phyloP scores from a whole-genome alignment of 1,140 invertebrate genomes.

The Cephus cinctus region DNA sequence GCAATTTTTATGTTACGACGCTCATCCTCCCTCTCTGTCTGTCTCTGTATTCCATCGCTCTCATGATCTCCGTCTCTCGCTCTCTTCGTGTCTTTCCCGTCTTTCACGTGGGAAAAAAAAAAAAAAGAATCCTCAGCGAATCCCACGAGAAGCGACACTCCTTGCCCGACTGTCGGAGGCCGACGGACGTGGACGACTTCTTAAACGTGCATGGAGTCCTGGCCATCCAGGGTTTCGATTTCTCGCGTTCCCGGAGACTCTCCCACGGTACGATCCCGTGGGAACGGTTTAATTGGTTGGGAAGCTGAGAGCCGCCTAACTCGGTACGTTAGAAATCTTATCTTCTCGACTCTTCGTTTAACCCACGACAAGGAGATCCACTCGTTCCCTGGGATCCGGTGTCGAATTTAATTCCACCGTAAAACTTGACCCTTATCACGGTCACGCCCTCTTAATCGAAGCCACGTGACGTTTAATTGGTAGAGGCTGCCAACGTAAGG shows the following conservation, averaged over 20 bases:
- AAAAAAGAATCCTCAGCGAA: not conserved
- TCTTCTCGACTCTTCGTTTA: constrained; percentile 17
- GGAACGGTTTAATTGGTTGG: constrained; percentile 42
- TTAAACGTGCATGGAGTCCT: constrained; percentile 28
- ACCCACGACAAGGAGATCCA: constrained; percentile 24
- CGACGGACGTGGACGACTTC: constrained; percentile 19
- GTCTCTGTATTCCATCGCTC: not conserved
- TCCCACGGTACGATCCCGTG: constrained; percentile 45
- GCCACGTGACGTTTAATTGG: too few relatives aligned
- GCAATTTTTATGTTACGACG: too few relatives aligned
- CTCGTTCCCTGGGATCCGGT: constrained; percentile 2
- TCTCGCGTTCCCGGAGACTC: constrained; percentile 38
- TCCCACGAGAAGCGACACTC: not conserved
- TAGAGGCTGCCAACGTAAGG: too few relatives aligned
- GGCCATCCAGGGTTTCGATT: constrained; percentile 23
- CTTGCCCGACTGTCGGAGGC: not conserved
- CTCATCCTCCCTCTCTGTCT: not conserved
- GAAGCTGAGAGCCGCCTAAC: constrained; percentile 10
- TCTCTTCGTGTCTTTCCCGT: not conserved
- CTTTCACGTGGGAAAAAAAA: constrained; percentile 9
- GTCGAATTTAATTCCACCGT: constrained; percentile 21
- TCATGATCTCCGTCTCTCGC: constrained; percentile 1
- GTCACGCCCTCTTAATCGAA: too few relatives aligned
- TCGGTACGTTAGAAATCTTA: not conserved
- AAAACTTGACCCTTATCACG: constrained; percentile 22